These are phyloP conservation scores for Epinephelus moara DNA, from an alignment of 2,113 vertebrate genomes.

Conservation along the genomic window DNA sequence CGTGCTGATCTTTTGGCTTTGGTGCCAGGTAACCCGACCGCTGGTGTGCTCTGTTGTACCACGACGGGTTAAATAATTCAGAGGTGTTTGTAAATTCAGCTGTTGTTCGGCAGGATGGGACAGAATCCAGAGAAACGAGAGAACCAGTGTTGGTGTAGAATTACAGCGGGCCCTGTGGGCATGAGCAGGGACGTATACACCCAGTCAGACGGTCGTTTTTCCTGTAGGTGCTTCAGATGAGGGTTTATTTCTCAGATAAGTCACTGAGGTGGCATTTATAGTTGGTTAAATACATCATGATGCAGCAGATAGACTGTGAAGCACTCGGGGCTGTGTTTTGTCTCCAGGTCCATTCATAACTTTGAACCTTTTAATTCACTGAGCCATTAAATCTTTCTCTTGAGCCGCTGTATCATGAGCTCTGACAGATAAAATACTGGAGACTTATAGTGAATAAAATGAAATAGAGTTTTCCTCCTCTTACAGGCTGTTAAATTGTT, in stretches of 20 bases:
- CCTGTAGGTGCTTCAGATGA: neutral
- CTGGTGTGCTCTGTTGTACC: slow-evolving; percentile 31
- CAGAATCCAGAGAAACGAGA: slow-evolving; percentile 66
- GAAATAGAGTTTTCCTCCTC: neutral
- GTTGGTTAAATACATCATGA: neutral
- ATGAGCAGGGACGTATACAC: slow-evolving; percentile 8
- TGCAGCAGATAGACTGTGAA: neutral
- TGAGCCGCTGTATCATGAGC: neutral
- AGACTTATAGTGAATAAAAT: neutral
- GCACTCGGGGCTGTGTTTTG: neutral
- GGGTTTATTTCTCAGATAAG: slow-evolving; percentile 26
- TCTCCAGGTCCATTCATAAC: neutral
- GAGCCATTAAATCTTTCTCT: neutral
- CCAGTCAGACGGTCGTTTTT: slow-evolving; percentile 34
- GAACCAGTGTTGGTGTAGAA: slow-evolving; percentile 39
- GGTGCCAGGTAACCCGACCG: slow-evolving; percentile 68
- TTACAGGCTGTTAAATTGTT: neutral
- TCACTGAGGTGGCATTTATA: slow-evolving; percentile 16
- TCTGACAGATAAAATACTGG: neutral
- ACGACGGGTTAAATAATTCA: slow-evolving; percentile 78
- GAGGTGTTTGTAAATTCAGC: slow-evolving; percentile 74
- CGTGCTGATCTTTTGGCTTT: slow-evolving; percentile 34
- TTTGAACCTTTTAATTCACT: neutral
- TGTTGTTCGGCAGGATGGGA: slow-evolving; percentile 48
- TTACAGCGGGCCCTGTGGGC: slow-evolving; percentile 48